Evolutionary conservation across 2,113 vertebrate genomes (phyloP).

Genomic region (Saimiri boliviensis): DNA sequence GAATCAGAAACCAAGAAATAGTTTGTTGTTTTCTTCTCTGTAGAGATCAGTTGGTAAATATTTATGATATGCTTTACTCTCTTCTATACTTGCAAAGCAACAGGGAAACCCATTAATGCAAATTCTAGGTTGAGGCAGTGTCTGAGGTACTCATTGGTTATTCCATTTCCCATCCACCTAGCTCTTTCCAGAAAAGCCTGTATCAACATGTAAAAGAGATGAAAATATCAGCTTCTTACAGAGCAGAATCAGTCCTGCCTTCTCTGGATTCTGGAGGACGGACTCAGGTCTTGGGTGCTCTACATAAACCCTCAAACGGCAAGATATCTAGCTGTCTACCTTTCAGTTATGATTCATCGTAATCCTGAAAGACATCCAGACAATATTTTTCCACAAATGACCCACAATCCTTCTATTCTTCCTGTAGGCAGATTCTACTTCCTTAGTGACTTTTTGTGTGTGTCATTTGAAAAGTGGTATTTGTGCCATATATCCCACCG

Average conservation of each 20-base stretch:
- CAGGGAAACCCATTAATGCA: neutral
- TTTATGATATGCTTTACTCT: neutral
- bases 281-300: no score
- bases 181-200: neutral
- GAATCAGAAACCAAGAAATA: neutral
- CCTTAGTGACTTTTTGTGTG: neutral
- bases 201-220: neutral
- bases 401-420: neutral
- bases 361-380: neutral
- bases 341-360: neutral
- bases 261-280: neutral
- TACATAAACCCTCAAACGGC: neutral
- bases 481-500: neutral
- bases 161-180: neutral
- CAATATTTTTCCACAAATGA: neutral
- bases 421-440: neutral
- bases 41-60: neutral
- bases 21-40: neutral
- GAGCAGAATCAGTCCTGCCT: neutral
- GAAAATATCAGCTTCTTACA: neutral
- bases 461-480: conserved; percentile 13
- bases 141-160: neutral
- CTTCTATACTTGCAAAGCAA: neutral
- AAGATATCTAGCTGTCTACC: neutral
- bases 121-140: neutral